Percentiles rank a stretch among this genome's conserved stretches.
Evolutionary conservation across 2,113 vertebrate genomes (phyloP).

Genomic region (Erythrolamprus reginae): DNA sequence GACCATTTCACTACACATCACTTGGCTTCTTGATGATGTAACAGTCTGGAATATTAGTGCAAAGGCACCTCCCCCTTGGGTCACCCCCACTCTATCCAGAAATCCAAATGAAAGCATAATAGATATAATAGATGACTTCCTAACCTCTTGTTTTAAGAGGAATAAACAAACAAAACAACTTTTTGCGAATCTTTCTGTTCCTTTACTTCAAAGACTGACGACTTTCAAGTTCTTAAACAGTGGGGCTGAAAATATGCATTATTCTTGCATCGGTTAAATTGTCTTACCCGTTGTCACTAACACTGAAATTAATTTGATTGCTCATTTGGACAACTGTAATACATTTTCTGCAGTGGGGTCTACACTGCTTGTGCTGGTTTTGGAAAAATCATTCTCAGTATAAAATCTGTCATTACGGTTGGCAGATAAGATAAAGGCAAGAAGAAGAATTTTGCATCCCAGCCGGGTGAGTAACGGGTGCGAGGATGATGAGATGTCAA

Average conservation of each 20-base stretch:
- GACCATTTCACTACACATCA: too few relatives aligned
- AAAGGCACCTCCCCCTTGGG: too few relatives aligned
- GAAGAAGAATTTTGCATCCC: conserved; percentile 63
- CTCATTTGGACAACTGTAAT: not conserved
- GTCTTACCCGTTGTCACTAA: not conserved
- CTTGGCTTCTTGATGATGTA: too few relatives aligned
- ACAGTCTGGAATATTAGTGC: too few relatives aligned
- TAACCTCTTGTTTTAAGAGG: too few relatives aligned
- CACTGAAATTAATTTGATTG: not conserved
- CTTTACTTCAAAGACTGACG: not conserved
- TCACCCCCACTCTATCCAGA: too few relatives aligned
- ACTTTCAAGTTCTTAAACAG: not conserved
- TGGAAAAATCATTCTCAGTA: conserved; percentile 22
- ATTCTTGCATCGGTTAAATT: not conserved
- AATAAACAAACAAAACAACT: not conserved
- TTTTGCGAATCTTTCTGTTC: not conserved
- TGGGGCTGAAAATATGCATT: not conserved
- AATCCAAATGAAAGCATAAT: too few relatives aligned
- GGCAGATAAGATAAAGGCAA: conserved; percentile 68
- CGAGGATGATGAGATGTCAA: conserved; percentile 62
- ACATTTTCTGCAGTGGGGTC: not conserved
- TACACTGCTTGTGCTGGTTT: not conserved
- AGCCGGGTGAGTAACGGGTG: conserved; percentile 65
- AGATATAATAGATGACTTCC: too few relatives aligned
- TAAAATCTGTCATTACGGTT: conserved; percentile 59